These are phyloP conservation scores for Bufo bufo DNA, from an alignment of 2,113 vertebrate genomes.

Conservation along the genomic window DNA sequence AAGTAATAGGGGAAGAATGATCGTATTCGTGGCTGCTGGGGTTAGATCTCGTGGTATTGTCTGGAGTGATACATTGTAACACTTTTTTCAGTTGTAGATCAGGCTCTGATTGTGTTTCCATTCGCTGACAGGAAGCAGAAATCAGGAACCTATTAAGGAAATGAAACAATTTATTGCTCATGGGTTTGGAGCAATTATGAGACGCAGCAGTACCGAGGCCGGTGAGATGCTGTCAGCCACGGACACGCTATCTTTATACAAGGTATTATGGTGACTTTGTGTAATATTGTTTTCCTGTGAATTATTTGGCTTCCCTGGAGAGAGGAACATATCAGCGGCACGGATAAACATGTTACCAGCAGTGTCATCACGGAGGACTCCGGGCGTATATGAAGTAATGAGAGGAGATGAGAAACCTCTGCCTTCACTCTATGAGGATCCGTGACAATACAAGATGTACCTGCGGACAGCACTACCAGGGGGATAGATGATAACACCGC, in stretches of 20 bases:
- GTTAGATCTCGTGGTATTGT: too few relatives aligned
- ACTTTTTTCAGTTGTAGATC: too few relatives aligned
- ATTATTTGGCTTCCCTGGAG: neutral
- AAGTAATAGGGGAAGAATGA: too few relatives aligned
- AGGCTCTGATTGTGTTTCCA: neutral
- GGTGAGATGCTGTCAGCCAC: neutral
- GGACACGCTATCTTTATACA: neutral
- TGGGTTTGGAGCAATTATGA: too few relatives aligned
- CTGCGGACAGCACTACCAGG: neutral
- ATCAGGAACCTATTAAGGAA: neutral
- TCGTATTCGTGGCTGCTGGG: too few relatives aligned
- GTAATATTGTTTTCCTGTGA: neutral
- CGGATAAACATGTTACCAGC: neutral
- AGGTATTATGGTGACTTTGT: neutral
- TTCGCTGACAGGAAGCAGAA: neutral
- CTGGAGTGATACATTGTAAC: too few relatives aligned
- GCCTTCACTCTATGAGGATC: neutral
- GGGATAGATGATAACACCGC: too few relatives aligned
- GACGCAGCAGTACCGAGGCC: neutral
- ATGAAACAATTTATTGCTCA: too few relatives aligned
- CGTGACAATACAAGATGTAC: neutral
- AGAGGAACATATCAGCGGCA: neutral
- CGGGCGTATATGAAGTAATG: neutral
- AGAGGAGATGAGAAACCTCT: neutral
- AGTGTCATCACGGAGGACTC: neutral